Evolutionary conservation across 2,797 vertebrate species (phyloP).

Genomic region (Tiaroga cobitis): DNA sequence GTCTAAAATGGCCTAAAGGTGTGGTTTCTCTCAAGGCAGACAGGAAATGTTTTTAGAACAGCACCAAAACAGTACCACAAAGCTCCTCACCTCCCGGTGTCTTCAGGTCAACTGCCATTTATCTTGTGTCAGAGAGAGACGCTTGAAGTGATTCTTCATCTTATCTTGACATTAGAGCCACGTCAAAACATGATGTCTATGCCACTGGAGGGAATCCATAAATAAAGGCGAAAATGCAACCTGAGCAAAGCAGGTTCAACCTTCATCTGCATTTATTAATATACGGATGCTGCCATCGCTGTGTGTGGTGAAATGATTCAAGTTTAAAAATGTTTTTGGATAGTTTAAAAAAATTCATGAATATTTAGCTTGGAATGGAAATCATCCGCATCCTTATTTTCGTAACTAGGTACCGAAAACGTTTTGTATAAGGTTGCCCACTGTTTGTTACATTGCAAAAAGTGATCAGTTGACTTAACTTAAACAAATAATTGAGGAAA

Average conservation of each 20-base stretch:
- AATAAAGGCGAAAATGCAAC: conserved; percentile 40
- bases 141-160: conserved; percentile 60
- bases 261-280: conserved; percentile 36
- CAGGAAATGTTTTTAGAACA: conserved; percentile 68
- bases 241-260: conserved; percentile 38
- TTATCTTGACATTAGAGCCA: conserved; percentile 42
- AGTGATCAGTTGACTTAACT: too few relatives aligned
- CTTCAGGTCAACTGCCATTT: conserved; percentile 65
- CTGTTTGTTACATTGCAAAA: neutral
- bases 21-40: conserved; percentile 40
- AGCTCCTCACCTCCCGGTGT: conserved; percentile 65
- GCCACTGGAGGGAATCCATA: conserved; percentile 17
- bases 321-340: neutral
- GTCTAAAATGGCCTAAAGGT: conserved; percentile 38
- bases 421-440: neutral
- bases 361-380: neutral
- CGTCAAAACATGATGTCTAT: conserved; percentile 54
- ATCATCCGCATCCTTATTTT: neutral
- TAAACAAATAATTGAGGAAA: too few relatives aligned
- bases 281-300: neutral
- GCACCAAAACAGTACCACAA: conserved; percentile 66
- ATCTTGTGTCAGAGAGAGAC: conserved; percentile 65
- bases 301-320: neutral
- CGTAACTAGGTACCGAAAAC: neutral
- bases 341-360: neutral